Evolutionary conservation across 2,888 invertebrate genomes (phyloP).

Genomic region (Oligia strigilis): DNA sequence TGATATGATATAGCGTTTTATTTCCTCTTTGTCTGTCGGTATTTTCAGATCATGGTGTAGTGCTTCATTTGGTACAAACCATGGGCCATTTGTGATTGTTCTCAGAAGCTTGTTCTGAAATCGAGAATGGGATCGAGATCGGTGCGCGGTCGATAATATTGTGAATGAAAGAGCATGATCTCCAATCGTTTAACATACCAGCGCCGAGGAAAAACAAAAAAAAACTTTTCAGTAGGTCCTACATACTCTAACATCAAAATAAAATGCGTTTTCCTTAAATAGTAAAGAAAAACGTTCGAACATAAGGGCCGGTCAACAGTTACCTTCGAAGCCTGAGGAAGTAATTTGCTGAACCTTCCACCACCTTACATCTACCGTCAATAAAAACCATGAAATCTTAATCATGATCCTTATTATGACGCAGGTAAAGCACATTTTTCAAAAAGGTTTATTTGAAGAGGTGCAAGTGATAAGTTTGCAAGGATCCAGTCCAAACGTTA

Average conservation of each 20-base stretch:
- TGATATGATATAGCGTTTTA: too few species aligned
- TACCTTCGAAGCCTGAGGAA: slow-evolving; percentile 67
- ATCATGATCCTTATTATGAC: slow-evolving; percentile 24
- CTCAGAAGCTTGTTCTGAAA: too few species aligned
- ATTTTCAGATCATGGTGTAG: too few species aligned
- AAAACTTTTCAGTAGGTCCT: too few species aligned
- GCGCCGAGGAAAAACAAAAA: too few species aligned
- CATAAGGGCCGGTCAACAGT: slow-evolving; percentile 69
- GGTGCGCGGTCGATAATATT: too few species aligned
- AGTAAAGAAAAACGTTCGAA: slow-evolving; percentile 64
- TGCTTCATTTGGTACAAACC: too few species aligned
- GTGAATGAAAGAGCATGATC: too few species aligned
- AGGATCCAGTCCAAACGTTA: slow-evolving; percentile 70
- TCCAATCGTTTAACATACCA: too few species aligned
- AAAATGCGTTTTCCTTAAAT: slow-evolving; percentile 60
- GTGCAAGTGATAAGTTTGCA: slow-evolving; percentile 48
- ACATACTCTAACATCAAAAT: slow-evolving; percentile 1
- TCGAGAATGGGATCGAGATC: too few species aligned
- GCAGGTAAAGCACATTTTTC: not conserved
- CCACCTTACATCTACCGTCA: slow-evolving; percentile 10
- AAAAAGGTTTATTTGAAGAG: not conserved
- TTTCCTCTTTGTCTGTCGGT: too few species aligned
- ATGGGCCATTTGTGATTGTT: too few species aligned
- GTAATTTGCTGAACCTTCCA: slow-evolving; percentile 67
- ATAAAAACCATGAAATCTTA: not conserved